A percentile compares a stretch with the other conserved stretches of the same genome.
phyloP scores from a whole-genome alignment of 37 sponge, comb jelly and placozoan species.

The Crambe crambe region DNA sequence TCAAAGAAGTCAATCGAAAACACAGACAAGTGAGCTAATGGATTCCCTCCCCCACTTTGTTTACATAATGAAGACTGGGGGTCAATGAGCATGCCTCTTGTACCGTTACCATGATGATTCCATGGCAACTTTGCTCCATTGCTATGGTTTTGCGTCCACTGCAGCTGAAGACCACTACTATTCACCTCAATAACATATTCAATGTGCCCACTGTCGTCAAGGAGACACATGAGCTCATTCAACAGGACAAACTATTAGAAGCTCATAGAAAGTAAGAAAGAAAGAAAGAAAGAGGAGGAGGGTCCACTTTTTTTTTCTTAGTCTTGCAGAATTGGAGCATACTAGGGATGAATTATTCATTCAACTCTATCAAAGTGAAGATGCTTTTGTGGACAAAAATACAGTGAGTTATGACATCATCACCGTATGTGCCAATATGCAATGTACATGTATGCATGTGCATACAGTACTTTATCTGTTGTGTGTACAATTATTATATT shows the following conservation, averaged over 20 bases:
- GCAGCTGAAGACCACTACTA: constrained; percentile 76
- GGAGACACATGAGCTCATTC: constrained; percentile 60
- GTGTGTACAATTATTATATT: background rate
- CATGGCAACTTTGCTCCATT: background rate
- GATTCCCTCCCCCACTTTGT: too few species aligned
- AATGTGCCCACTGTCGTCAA: constrained; percentile 64
- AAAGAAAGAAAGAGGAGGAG: constrained; percentile 22
- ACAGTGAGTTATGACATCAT: too few species aligned
- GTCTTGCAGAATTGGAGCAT: constrained; percentile 83
- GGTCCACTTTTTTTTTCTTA: constrained; percentile 10
- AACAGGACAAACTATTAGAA: constrained; percentile 46
- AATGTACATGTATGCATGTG: too few species aligned
- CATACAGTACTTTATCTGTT: too few species aligned
- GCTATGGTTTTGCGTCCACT: background rate
- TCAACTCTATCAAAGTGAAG: constrained; percentile 81
- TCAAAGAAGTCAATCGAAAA: constrained; percentile 69
- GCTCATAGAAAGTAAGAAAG: constrained; percentile 74
- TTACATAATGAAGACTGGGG: too few species aligned
- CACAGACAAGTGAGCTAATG: constrained; percentile 68
- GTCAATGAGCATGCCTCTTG: too few species aligned
- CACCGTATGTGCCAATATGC: background rate
- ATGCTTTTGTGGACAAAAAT: constrained; percentile 79
- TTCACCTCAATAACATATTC: constrained; percentile 84
- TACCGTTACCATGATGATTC: background rate
- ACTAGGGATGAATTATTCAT: constrained; percentile 90